Evolutionary conservation across 2,797 vertebrate species (phyloP), one percentile per base, ranked within the genome.

Genomic region (Pipistrellus pygmaeus): DNA sequence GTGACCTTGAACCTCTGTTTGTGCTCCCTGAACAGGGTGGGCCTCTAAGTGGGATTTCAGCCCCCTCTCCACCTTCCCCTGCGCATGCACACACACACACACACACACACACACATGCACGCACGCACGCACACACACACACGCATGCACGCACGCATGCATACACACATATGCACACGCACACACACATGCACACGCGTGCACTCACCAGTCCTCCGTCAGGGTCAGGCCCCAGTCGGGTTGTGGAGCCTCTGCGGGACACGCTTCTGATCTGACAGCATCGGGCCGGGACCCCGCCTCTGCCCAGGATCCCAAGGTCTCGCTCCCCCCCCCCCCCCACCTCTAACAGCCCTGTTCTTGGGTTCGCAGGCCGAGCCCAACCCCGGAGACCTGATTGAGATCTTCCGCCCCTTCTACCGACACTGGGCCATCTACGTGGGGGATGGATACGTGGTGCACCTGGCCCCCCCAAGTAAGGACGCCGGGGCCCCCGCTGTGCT

Each of bases 371-470:
- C 95, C 2, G 96, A 98, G 93, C 97, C 97, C 66, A 95, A 97
- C 69, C 97, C 94, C 35, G 98, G 98, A 86, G 98, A 98, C 77
- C 95, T 98, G 94, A 97, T 98, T 66, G 98, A 98, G 97, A 98
- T 98, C 81, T 97, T 97, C 89, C 97, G 97, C 64, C 93, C 96
- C 76, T 51, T 96, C 62, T 98, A 97, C 88, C 96, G 93, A 23
- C 98, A 98, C 93, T 98, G 98, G 98, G 98, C 97, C 64, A 72
- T 98, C 81, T 98, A 98, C 4, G 69, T 98, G 23, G 98, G 98
- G 0, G 81, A 97, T 30, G 97, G 97, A 71, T 97, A 98, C 69
- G 97, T 98, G 51, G 53, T 98, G 83, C 98, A 98, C 77, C 85
- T 98, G 87, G 96, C 97, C 1, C 96, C 97, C 0, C 97, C 96